phyloP scores from a whole-genome alignment of 92 coral and sea anemone species.

The Porites cylindrica region DNA sequence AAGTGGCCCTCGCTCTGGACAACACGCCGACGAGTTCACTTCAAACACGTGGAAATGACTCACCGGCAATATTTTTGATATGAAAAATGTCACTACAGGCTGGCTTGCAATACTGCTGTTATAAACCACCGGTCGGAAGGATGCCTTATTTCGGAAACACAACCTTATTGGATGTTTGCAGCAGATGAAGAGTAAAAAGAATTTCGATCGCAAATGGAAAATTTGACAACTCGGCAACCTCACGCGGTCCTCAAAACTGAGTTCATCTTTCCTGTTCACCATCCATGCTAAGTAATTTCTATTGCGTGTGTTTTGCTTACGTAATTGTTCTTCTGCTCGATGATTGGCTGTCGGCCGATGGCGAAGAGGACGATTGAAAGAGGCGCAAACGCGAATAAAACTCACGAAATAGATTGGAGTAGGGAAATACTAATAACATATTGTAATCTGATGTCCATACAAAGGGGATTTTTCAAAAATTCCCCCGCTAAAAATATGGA shows the following conservation, averaged over 20 bases:
- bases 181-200: neutral
- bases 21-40: conserved; percentile 27
- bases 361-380: conserved; percentile 43
- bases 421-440: conserved; percentile 23
- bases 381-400: conserved; percentile 31
- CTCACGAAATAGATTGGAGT: conserved; percentile 42
- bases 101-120: conserved; percentile 22
- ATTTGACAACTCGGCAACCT: conserved; percentile 30
- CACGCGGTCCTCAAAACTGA: conserved; percentile 20
- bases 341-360: conserved; percentile 76
- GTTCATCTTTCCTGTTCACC: conserved; percentile 48
- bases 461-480: conserved; percentile 45
- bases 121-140: neutral
- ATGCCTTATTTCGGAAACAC: conserved; percentile 10
- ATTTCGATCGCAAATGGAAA: conserved; percentile 13
- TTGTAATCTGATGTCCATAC: conserved; percentile 23
- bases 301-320: conserved; percentile 94
- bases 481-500: conserved; percentile 41
- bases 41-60: conserved; percentile 54
- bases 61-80: conserved; percentile 35
- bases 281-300: conserved; percentile 75
- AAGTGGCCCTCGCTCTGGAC: neutral
- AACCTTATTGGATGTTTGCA: neutral
- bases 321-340: conserved; percentile 63
- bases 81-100: conserved; percentile 26